A percentile compares a stretch with the other conserved stretches of the same genome.
phyloP scores from a whole-genome alignment of 2,888 invertebrate genomes.

The Acanthosepion pharaonis region DNA sequence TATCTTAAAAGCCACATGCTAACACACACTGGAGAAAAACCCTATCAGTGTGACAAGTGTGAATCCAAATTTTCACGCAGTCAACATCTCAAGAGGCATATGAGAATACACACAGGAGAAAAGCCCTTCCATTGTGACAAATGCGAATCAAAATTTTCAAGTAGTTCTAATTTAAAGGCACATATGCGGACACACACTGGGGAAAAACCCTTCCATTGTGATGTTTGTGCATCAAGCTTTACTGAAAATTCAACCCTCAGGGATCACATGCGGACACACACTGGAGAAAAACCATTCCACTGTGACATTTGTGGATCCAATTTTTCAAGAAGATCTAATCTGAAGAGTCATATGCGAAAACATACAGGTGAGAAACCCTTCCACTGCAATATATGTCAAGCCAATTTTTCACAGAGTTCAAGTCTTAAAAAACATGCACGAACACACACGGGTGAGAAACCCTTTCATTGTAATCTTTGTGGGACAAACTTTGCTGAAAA shows the following conservation, averaged over 20 bases:
- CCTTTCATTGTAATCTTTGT: slow-evolving; percentile 46
- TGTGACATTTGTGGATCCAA: slow-evolving; percentile 68
- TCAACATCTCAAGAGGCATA: slow-evolving; percentile 53
- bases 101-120: slow-evolving; percentile 54
- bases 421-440: slow-evolving; percentile 45
- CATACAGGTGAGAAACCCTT: slow-evolving; percentile 51
- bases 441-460: slow-evolving; percentile 46
- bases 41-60: slow-evolving; percentile 55
- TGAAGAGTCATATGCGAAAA: slow-evolving; percentile 50
- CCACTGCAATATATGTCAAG: slow-evolving; percentile 47
- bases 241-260: slow-evolving; percentile 49
- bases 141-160: slow-evolving; percentile 50
- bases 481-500: slow-evolving; percentile 23
- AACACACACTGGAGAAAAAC: slow-evolving; percentile 56
- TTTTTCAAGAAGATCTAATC: slow-evolving; percentile 45
- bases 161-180: slow-evolving; percentile 35
- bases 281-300: slow-evolving; percentile 71
- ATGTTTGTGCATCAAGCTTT: slow-evolving; percentile 48
- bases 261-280: slow-evolving; percentile 78
- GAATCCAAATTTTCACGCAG: slow-evolving; percentile 54
- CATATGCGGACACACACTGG: slow-evolving; percentile 45
- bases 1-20: slow-evolving; percentile 37
- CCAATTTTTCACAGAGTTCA: slow-evolving; percentile 41
- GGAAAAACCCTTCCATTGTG: slow-evolving; percentile 49
- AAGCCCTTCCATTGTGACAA: slow-evolving; percentile 53